Evolutionary conservation across 1,140 invertebrate genomes (phyloP), one percentile per base, ranked within the genome.

Genomic region (Drosophila rufa): DNA sequence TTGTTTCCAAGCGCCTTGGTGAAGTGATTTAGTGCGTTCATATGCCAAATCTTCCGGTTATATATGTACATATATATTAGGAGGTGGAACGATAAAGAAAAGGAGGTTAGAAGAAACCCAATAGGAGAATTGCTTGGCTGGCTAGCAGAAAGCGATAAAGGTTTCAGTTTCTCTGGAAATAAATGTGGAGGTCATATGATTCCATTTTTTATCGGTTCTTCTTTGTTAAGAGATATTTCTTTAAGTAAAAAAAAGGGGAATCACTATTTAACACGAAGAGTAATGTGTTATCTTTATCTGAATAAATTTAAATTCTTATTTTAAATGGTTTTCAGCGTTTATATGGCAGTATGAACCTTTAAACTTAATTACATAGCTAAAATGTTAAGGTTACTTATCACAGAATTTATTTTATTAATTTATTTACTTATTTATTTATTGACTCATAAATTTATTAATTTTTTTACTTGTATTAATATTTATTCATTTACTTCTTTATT

Each of bases 11-110:
- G 84, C 85, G 84, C 73, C 81, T 58, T 69, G 74, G 45, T 50
- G 69, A 80, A 75, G 77, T 87, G 84, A 87, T 87, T 87, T 87
- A 87, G 68, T 84, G 80, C 77, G 73, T 74, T 81, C 80, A 66
- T 79, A 68, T 87, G 84, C 84, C 80, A 89, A 87, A 87, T 84
- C 84, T 89, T 89, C 73, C 80, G 83, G 76, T 82, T 89, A 62
- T 77, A 75, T 57, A 47, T 55, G 38, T n/a, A 33, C 40, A 25
- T 40, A 47, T 62, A 36, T 48, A 43, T 33, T 57, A n/a, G 25
- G 40, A 58, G 55, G 51, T 55, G 27, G 22, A 67, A 57, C 47
- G 47, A 79, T 47, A 58, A 69, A 70, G 50, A 51, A 55, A 56
- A 59, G 30, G 42, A 55, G 47, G 50, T 48, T 38, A 33, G 50